Evolutionary conservation across 2,797 vertebrate genomes (phyloP), one percentile per base, ranked within the genome.

Genomic region (Bryconaethiops microstoma): DNA sequence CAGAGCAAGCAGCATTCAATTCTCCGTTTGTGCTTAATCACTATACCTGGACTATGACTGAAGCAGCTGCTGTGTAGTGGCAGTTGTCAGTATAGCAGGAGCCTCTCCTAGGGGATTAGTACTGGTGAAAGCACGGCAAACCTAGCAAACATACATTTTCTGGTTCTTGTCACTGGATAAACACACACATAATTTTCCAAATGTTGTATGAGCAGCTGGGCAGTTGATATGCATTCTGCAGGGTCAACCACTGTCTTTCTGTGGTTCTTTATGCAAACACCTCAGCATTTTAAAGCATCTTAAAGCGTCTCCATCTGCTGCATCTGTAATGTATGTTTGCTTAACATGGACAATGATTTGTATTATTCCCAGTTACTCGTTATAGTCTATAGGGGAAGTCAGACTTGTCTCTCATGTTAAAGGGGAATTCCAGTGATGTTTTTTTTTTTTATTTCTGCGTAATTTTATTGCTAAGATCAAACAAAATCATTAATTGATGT

Each of bases 111-210:
- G 48, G 29, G 57, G 42, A 57, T 45, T 14, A 1, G 23, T 16
- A 19, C 71, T 23, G 50, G 10, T 59, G 39, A 74, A 77, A 52
- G 48, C 52, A 68, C 42, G 50, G 40, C 62, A 62, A 5, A 68
- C 60, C 63, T 25, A 69, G 60, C 76, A 74, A 68, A 63, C 76
- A 78, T 65, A 39, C 67, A 52, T 70, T 78, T 75, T 25, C 25
- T 64, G 76, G 78, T 59, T 75, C 70, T 77, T 78, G 14, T 42
- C 69, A 75, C 78, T 82, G 67, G 42, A 55, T 52, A 62, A 78
- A 78, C 70, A 74, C 74, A 42, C 52, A 54, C 55, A 57, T 72
- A 57, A 52, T 68, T 72, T 76, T 64, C 59, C 59, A 55, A 48
- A 67, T 17, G 2, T 64, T 19, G 14, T 16, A 39, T 40, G 35